Evolutionary conservation across 2,797 vertebrate genomes (phyloP), one percentile per base, ranked within the genome.

Genomic region (Enteromius viviparus): DNA sequence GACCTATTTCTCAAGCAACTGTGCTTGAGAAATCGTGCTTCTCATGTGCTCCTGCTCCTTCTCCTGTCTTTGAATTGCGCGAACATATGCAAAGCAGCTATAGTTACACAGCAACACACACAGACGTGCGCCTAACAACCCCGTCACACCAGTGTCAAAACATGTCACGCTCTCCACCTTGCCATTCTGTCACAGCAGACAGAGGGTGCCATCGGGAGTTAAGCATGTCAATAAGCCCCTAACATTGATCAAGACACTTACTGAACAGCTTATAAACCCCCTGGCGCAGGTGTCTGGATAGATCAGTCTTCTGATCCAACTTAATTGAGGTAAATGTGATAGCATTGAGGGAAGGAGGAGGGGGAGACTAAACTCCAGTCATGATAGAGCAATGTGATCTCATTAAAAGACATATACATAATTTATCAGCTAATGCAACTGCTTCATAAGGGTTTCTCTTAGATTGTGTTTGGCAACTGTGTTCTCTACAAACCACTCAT

Each of bases 161-260:
- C 85, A 85, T 78, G 85, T 84, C 75, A 64, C 65, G 78, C 71
- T 84, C 51, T 84, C 81, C 84, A 81, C 78, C 81, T 66, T 55
- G 58, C 68, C 29, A 17, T 68, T 78, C 69, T 84, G 76, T 80
- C 84, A 80, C 64, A 71, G 51, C 68, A 87, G 75, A 87, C 77
- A 85, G 55, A 80, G 64, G 72, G 70, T 68, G 76, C 85, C 81
- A 80, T 65, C 37, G 79, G 76, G 85, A 86, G 70, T 78, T 64
- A 70, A 68, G 64, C 47, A 80, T 90, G 80, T 87, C 82, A 78
- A 83, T 81, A 72, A 76, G 75, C 80, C 87, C 85, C 75, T 23
- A 80, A 64, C 85, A 91, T 91, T 87, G 90, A 92, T 90, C 78
- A 84, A 71, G 78, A 60, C 68, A 84, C 69, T 69, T 84, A 86